Percentiles rank a stretch among this genome's conserved stretches.
phyloP scores from a whole-genome alignment of 2,888 invertebrate species.

The Lumbricus terrestris region DNA sequence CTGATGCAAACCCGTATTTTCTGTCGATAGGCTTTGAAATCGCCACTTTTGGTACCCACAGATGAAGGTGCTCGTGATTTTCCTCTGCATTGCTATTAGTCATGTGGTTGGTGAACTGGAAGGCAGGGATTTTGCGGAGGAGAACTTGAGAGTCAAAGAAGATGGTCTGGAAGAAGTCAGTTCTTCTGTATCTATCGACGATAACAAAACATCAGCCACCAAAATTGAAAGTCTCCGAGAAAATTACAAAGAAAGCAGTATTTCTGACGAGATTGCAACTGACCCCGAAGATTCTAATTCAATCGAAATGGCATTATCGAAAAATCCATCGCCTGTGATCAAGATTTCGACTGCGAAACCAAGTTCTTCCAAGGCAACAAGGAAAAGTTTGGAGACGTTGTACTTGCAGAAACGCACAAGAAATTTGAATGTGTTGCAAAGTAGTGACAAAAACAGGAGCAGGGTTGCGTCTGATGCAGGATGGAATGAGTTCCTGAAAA shows the following conservation, averaged over 20 bases:
- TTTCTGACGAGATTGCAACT: background rate
- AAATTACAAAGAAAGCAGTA: background rate
- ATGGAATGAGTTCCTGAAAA: background rate
- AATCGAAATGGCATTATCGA: background rate
- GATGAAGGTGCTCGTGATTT: background rate
- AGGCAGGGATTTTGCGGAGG: background rate
- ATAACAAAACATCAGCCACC: background rate
- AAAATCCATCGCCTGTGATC: background rate
- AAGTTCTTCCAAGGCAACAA: background rate
- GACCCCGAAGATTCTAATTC: background rate
- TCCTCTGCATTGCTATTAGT: background rate
- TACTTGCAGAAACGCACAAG: background rate
- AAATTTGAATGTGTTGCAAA: background rate
- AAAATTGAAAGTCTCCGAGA: background rate
- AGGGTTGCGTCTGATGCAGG: background rate
- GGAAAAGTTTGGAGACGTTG: background rate
- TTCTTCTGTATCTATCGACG: background rate
- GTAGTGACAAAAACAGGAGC: background rate
- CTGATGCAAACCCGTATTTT: background rate
- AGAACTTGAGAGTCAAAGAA: background rate
- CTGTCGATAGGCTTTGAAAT: too few relatives aligned
- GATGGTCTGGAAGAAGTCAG: background rate
- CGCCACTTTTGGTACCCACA: background rate
- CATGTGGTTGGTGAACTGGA: background rate
- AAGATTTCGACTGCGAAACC: background rate